Base-by-base conservation (phyloP, 2,113 vertebrate genomes). In the Hippocampus comes region DNA sequence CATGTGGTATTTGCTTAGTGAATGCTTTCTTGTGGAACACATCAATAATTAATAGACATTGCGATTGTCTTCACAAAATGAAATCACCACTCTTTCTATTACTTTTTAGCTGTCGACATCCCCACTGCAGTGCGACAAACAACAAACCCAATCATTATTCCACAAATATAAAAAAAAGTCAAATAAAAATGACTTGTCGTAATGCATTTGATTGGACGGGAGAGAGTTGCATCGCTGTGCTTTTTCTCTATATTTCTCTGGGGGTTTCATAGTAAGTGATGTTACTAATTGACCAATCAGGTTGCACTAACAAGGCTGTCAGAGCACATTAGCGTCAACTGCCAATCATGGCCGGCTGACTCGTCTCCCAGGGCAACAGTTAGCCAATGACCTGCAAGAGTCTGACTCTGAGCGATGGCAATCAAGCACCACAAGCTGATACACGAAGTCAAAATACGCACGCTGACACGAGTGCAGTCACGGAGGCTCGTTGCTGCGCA, bases 281-380 rank as follows among this genome's bases (percentile, higher is more conserved):
- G 88, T 84, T 84, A 85, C 88, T 91, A 91, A 90, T 89, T 88
- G 89, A 89, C 89, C 90, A 91, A 91, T 90, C 90, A 90, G 88
- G 88, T 91, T 87, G 89, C 89, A 91, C 90, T 91, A 90, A 91
- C 86, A 87, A 86, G 82, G 75, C 87, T 89, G 90, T 91, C 90
- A 87, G 81, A 84, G 71, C 48, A 20, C 21, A 72, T 91, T 91
- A 91, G 82, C 51, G 79, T 91, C 90, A 89, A 71, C 60, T 14
- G 63, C 88, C 89, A 89, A 89, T 89, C 80, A 72, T 25, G 48
- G 84, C 75, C 72, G 5, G 76, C 82, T 87, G 86, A 82, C 70
- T 82, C 61, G 87, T 91, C 84, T 90, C 89, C 89, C 81, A 79
- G 83, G 89, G 89, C 88, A 85, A 90, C 88, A 78, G 87, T 90